Percentiles rank a stretch among this genome's conserved stretches.
These are phyloP conservation scores for Calidris pugnax DNA, from an alignment of 2,113 vertebrate species.

Conservation along the genomic window DNA sequence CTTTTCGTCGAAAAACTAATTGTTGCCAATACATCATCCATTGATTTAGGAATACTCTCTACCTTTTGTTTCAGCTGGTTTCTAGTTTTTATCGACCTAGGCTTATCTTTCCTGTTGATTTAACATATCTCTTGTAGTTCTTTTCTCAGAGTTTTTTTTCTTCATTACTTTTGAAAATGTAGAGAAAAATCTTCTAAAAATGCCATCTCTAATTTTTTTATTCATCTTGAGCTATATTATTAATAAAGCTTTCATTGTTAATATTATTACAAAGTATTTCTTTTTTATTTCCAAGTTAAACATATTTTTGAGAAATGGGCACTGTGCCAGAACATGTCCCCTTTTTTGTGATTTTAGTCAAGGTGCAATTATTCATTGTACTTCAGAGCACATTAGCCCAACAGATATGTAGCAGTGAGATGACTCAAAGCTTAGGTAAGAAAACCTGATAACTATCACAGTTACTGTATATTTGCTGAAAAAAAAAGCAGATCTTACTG, in stretches of 20 bases:
- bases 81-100: neutral
- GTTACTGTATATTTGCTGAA: neutral
- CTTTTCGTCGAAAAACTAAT: slow-evolving; percentile 2
- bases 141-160: neutral
- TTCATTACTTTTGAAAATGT: neutral
- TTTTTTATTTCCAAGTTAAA: neutral
- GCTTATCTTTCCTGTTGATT: neutral
- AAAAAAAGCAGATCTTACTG: neutral
- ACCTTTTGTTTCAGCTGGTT: neutral
- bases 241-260: neutral
- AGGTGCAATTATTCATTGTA: neutral
- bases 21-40: neutral
- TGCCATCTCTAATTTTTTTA: neutral
- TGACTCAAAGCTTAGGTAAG: neutral
- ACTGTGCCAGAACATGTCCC: neutral
- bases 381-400: neutral
- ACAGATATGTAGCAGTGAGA: neutral
- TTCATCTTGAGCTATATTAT: neutral
- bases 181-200: neutral
- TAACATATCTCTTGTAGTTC: neutral
- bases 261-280: neutral
- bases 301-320: neutral
- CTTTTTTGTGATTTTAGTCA: neutral
- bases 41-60: neutral
- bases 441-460: neutral